Base-by-base conservation (phyloP, 2,113 vertebrate genomes). In the Beaufortia kweichowensis region DNA sequence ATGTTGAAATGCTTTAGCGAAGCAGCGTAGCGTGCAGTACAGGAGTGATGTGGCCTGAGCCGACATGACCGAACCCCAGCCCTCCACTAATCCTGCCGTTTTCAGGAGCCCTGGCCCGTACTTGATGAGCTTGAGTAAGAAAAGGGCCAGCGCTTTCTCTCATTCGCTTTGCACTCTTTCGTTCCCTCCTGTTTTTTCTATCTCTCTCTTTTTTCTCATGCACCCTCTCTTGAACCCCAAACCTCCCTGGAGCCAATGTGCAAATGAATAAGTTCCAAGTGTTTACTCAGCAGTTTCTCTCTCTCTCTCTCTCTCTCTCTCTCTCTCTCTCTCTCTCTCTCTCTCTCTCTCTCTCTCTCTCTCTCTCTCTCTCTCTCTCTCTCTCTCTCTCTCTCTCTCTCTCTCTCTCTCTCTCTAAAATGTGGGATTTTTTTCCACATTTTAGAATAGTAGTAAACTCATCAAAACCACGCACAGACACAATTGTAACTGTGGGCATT, bases 111-210 rank as follows among this genome's bases (percentile, higher is more conserved):
- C 90, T 99, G 96, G 97, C 93, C 95, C 94, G 93, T 96, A 95
- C 93, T 95, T 98, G 96, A 99, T 98, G 95, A 91, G 95, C 93
- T 95, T 96, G 93, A 94, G 96, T 94, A 98, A 97, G 96, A 96
- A 95, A 93, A 89, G 93, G 89, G 92, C 88, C 92, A 90, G 86
- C 90, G 88, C 92, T 93, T 94, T 95, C 94, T 94, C 85, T 84
- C 77, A 29, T 67, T 86, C 79, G 48, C 81, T 88, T 70, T 48
- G 24, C 75, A 62, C 72, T 68, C 73, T 60, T 55, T 81, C 68
- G 41, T 15, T 75, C 76, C 31, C 77, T 69, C 74, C 77, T 46
- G 57, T 50, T 71, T 79, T 76, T 57, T 86, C 79, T 78, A 67
- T 85, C 86, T 78, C 64, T 77, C 56, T 85, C 80, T 70, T 83